phyloP scores from a whole-genome alignment of 2,797 vertebrate species.

The Selene dorsalis region DNA sequence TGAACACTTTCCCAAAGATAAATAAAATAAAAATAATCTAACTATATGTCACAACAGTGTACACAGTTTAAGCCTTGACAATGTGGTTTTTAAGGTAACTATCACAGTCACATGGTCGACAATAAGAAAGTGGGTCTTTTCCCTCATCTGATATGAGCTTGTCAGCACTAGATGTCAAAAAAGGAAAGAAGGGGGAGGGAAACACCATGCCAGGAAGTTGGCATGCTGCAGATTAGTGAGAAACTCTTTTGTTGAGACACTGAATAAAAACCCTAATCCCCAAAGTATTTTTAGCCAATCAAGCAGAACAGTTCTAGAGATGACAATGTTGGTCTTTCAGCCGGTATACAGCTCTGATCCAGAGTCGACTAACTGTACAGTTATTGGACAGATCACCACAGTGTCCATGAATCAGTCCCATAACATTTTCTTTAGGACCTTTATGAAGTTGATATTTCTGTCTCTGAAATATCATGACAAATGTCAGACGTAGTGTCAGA shows the following conservation, averaged over 20 bases:
- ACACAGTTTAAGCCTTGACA: too few relatives aligned
- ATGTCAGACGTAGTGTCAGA: background rate
- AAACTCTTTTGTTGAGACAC: background rate
- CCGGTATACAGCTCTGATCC: background rate
- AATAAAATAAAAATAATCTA: too few relatives aligned
- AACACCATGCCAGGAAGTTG: background rate
- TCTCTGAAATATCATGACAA: background rate
- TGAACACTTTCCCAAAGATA: too few relatives aligned
- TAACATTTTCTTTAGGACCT: background rate
- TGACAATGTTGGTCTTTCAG: background rate
- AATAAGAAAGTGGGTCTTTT: background rate
- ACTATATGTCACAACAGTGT: too few relatives aligned
- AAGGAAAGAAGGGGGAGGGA: background rate
- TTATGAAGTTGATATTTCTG: background rate
- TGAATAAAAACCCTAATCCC: background rate
- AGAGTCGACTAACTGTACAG: too few relatives aligned
- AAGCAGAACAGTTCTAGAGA: background rate
- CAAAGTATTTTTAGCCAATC: background rate
- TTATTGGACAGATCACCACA: too few relatives aligned
- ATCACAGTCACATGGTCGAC: background rate
- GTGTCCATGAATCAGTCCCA: too few relatives aligned
- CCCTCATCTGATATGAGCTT: background rate
- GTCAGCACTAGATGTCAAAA: background rate
- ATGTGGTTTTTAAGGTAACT: too few relatives aligned
- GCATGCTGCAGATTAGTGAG: background rate